Evolutionary conservation across 2,113 vertebrate genomes (phyloP), one percentile per base, ranked within the genome.

Genomic region (Thermophis baileyi): DNA sequence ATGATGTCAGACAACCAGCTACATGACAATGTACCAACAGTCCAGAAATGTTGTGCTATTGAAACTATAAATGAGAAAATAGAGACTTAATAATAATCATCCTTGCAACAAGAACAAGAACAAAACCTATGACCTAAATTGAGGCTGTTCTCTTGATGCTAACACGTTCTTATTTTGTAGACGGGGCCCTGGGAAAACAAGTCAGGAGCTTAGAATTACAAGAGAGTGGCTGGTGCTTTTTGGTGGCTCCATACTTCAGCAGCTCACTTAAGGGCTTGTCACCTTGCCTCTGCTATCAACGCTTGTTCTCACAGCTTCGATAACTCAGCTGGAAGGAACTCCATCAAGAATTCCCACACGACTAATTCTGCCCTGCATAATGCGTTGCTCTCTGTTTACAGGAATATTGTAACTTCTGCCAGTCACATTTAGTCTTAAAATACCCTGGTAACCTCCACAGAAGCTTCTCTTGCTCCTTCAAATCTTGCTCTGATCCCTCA

Each of bases 261-360:
- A 90, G 85, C 51, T 96, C 0, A 0, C 46, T 94, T 60, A 25
- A 89, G 85, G 90, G 53, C n/a, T 89, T 94, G 88, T 91, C 89
- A 93, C 69, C 55, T 95, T 69, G 93, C 93, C 94, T 94, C 89
- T 89, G 95, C 92, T 94, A 55, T 40, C 88, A 92, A 93, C 30
- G 22, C 47, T 55, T 30, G 87, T 63, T 7, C 30, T 89, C 90
- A 74, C 14, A 14, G 12, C 50, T 90, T 55, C 90, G 44, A 55
- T 92, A 93, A 92, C 89, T 87, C 89, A 54, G 87, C 22, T 88
- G 91, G 4, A 91, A 88, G 51, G 89, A 91, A 92, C 94, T 95
- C 94, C 94, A 94, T 93, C 96, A 89, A 91, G 85, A 92, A 53
- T 96, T 95, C 95, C 95, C 95, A 96, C 87, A 53, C 81, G 93